Percentiles rank a stretch among this genome's conserved stretches.
phyloP scores from a whole-genome alignment of 2,888 invertebrate genomes.

The Ganaspis brasiliensis region DNA sequence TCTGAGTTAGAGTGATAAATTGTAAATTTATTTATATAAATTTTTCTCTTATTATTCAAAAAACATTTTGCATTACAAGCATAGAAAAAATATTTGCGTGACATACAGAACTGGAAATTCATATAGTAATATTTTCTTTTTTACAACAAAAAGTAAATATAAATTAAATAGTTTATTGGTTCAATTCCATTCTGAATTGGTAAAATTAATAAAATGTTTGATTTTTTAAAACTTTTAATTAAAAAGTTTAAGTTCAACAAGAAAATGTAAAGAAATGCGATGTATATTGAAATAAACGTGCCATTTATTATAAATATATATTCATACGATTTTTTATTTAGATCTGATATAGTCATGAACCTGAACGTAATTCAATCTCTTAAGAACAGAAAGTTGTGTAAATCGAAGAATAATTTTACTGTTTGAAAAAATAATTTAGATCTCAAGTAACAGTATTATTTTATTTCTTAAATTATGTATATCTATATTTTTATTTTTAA shows the following conservation, averaged over 20 bases:
- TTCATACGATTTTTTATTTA: background rate
- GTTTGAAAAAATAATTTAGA: background rate
- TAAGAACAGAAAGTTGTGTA: constrained; percentile 21
- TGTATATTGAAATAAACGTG: constrained; percentile 1
- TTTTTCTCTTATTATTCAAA: too few species aligned
- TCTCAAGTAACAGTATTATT: background rate
- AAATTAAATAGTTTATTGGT: too few species aligned
- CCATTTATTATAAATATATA: background rate
- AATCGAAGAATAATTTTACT: constrained; percentile 11
- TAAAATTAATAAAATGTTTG: too few species aligned
- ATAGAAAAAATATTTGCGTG: too few species aligned
- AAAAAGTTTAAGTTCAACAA: background rate
- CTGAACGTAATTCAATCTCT: constrained; percentile 25
- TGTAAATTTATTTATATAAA: too few species aligned
- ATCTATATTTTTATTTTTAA: background rate
- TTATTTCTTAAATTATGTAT: background rate
- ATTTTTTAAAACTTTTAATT: too few species aligned
- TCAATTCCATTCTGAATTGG: too few species aligned
- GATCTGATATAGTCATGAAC: background rate
- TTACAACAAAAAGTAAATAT: too few species aligned
- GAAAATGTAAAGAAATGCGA: background rate
- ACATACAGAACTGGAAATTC: too few species aligned
- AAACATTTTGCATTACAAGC: too few species aligned
- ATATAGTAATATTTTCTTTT: too few species aligned
- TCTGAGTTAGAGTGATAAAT: too few species aligned